Conservation (phyloP, 1,140 invertebrate genomes). For the Lasaia peninsularis region DNA sequence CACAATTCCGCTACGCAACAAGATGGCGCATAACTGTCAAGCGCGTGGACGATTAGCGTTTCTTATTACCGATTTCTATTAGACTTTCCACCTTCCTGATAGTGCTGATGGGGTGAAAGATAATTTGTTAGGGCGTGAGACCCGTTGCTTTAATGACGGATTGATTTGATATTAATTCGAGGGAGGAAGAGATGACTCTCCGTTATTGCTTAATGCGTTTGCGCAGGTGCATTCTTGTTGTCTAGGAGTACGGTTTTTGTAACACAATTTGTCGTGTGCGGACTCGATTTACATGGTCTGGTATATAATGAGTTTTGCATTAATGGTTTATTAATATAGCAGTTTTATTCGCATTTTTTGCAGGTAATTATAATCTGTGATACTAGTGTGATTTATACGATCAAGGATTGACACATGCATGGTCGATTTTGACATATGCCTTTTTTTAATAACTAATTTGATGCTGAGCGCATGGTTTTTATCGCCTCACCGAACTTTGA, state of each 20-base stretch:
- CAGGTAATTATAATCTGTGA: constrained; percentile 3
- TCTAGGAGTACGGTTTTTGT: constrained; percentile 55
- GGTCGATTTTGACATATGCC: too few relatives aligned
- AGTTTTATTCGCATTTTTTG: constrained; percentile 15
- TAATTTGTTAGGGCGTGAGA: constrained; percentile 67
- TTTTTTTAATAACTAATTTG: too few relatives aligned
- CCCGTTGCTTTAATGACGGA: constrained; percentile 68
- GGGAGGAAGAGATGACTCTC: constrained; percentile 48
- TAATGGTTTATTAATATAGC: constrained; percentile 16
- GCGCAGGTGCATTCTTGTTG: constrained; percentile 45
- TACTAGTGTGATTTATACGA: background rate
- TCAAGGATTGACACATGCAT: too few relatives aligned
- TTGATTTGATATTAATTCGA: constrained; percentile 74
- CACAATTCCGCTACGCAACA: constrained; percentile 48
- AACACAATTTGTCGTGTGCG: constrained; percentile 28
- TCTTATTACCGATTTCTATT: constrained; percentile 74
- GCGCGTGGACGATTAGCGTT: constrained; percentile 66
- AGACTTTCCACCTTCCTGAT: constrained; percentile 69
- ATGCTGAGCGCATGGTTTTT: too few relatives aligned
- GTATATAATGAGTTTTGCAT: constrained; percentile 13
- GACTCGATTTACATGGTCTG: constrained; percentile 18
- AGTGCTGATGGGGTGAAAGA: constrained; percentile 68
- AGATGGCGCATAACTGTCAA: constrained; percentile 61
- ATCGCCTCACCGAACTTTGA: too few relatives aligned
- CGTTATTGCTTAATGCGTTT: constrained; percentile 47